Conservation (phyloP, 2,113 vertebrate species). For the Upupa epops region DNA sequence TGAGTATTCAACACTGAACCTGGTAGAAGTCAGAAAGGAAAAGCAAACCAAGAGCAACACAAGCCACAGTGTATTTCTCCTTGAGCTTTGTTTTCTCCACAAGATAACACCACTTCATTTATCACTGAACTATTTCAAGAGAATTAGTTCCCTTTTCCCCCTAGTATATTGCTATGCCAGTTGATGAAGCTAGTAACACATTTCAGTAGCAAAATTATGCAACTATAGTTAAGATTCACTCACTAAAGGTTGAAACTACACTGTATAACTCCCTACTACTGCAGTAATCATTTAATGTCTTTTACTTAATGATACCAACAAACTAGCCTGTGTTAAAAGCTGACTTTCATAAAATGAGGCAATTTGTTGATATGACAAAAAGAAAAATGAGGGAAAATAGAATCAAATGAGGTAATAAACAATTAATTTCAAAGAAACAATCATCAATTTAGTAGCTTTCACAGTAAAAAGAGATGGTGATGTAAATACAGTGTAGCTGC, state of each 20-base stretch:
- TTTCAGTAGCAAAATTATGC: conserved; percentile 19
- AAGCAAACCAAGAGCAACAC: background rate
- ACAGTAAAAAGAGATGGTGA: background rate
- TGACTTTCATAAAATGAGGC: conserved; percentile 24
- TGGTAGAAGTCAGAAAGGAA: background rate
- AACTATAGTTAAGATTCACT: background rate
- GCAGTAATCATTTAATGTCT: conserved; percentile 25
- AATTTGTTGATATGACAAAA: conserved; percentile 14
- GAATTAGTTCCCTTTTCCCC: background rate
- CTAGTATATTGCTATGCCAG: background rate
- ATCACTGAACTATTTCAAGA: background rate
- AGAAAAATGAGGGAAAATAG: conserved; percentile 1
- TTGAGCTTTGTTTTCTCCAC: background rate
- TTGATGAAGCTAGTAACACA: background rate
- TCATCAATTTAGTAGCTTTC: background rate
- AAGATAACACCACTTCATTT: background rate
- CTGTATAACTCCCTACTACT: background rate
- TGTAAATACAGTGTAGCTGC: background rate
- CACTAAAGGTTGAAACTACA: conserved; percentile 17
- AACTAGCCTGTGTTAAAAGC: conserved; percentile 6
- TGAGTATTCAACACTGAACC: background rate
- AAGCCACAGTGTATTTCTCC: background rate
- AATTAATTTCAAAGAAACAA: conserved; percentile 20
- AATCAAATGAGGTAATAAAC: background rate
- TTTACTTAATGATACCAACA: conserved; percentile 14